Conservation (phyloP, 2,888 invertebrate species). For the Antitype chi region DNA sequence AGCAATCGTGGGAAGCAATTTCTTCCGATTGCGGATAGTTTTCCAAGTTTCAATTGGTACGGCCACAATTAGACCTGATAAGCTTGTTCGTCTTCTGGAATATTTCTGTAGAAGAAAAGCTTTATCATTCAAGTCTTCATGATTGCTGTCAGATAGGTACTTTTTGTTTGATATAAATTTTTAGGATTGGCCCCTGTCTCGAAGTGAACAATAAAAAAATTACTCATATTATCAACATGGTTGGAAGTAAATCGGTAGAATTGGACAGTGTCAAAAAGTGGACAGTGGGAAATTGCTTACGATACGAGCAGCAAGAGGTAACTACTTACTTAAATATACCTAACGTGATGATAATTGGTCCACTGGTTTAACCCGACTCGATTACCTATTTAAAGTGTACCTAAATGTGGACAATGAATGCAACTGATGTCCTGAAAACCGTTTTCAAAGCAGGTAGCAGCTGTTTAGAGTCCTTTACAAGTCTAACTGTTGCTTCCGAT, state of each 20-base stretch:
- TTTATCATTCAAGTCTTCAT: background rate
- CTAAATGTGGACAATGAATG: background rate
- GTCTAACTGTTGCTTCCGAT: slow-evolving; percentile 9
- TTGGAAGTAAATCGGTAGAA: too few species aligned
- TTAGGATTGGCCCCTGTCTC: background rate
- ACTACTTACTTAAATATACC: background rate
- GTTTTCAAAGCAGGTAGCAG: background rate
- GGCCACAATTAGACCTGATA: background rate
- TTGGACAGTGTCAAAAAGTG: background rate
- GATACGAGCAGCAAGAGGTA: too few species aligned
- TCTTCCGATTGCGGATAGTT: slow-evolving; percentile 38
- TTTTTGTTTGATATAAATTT: background rate
- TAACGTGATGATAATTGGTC: background rate
- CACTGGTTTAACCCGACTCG: background rate
- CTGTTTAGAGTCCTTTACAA: background rate
- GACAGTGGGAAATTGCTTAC: background rate
- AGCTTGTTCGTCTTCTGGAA: background rate
- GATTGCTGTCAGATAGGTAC: background rate
- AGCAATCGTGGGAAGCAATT: slow-evolving; percentile 67
- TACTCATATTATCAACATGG: background rate
- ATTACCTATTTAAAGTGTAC: too few species aligned
- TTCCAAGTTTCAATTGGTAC: slow-evolving; percentile 28
- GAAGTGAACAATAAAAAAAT: too few species aligned
- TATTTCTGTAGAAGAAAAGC: background rate
- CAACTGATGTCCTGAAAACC: background rate